Evolutionary conservation across 1,140 invertebrate species (phyloP), one percentile per base, ranked within the genome.

Genomic region (Forficula auricularia): DNA sequence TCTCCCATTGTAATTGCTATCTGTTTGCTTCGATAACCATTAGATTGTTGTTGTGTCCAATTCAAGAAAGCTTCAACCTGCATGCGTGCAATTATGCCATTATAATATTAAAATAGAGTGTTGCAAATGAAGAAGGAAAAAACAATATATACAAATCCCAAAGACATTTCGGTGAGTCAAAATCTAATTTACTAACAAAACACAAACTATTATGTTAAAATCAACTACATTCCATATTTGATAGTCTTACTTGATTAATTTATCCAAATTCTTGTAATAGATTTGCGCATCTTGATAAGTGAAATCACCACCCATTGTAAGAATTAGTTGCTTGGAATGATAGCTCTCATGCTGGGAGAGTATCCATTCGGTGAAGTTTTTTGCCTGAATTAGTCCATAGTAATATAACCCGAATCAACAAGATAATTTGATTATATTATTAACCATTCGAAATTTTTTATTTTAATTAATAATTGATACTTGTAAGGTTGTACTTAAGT

Each of bases 221-320:
- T 27, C 22, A 27, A 10, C 22, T 6, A 27, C 22, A n/a, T n/a
- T n/a, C n/a, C n/a, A n/a, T n/a, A n/a, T 34, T 40, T n/a, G n/a
- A 44, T 20, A n/a, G 59, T 18, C 42, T 22, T 61, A 72, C 69
- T 67, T 62, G 38, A 79, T 75, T 3, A 78, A 60, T 52, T 71
- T 74, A 54, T 82, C 78, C 44, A 80, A 49, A 53, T 77, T 79
- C 47, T 65, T 66, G 54, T 61, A 80, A 67, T 71, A 76, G 13
- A 57, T 59, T 38, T 70, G 54, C 6, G 78, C 77, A 58, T 71
- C 64, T 48, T 71, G 65, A 52, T 77, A 80, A 39, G 67, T 62
- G 52, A 80, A 82, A 56, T 80, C 77, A 31, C 63, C 63, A 1
- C 77, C 77, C 77, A 81, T 79, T 1, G 74, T 73, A 45, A 77